A percentile compares a stretch with the other conserved stretches of the same genome.
phyloP scores from a whole-genome alignment of 2,888 invertebrate species.

The Pseudanteris insignis region DNA sequence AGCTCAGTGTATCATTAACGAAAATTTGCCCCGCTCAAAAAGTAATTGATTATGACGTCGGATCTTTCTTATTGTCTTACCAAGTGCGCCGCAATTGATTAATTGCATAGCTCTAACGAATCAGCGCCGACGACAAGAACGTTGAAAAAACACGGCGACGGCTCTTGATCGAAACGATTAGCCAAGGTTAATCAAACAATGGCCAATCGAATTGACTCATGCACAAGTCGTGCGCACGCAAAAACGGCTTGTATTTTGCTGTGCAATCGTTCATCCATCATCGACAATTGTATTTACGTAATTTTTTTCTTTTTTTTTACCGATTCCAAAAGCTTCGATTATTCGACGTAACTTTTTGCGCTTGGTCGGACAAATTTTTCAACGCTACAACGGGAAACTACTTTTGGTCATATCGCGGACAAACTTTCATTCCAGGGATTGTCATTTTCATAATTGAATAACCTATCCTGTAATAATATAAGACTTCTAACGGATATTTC shows the following conservation, averaged over 20 bases:
- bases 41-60: slow-evolving; percentile 6
- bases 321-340: no score
- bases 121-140: no score
- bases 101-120: slow-evolving; percentile 8
- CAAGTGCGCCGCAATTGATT: slow-evolving; percentile 9
- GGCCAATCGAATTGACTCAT: slow-evolving; percentile 11
- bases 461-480: slow-evolving; percentile 42
- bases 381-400: slow-evolving; percentile 31
- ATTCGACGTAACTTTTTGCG: no score
- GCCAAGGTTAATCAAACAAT: slow-evolving; percentile 10
- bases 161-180: slow-evolving; percentile 16
- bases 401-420: slow-evolving; percentile 41
- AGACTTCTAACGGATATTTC: slow-evolving; percentile 45
- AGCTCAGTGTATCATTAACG: no score
- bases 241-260: background rate
- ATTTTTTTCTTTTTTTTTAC: slow-evolving; percentile 18
- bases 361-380: no score
- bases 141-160: slow-evolving; percentile 14
- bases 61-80: slow-evolving; percentile 3
- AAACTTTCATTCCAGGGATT: slow-evolving; percentile 40
- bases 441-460: slow-evolving; percentile 47
- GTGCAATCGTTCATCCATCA: slow-evolving; percentile 8
- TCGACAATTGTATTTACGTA: slow-evolving; percentile 29
- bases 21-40: background rate
- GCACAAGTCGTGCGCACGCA: background rate